Conservation (phyloP, 2,797 vertebrate genomes). For the Chromis chromis region DNA sequence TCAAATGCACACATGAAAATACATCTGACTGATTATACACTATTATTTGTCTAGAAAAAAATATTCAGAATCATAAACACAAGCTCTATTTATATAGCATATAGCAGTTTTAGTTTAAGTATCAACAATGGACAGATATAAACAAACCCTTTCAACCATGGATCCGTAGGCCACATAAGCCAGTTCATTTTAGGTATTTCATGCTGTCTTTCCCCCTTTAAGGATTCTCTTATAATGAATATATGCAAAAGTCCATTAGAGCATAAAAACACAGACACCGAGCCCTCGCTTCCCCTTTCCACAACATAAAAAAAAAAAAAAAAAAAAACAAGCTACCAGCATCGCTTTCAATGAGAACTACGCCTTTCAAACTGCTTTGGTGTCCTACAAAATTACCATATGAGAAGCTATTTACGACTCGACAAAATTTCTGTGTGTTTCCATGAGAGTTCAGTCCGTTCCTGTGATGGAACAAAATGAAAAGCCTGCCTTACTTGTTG, state of each 20-base stretch:
- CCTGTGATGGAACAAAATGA: constrained; percentile 91
- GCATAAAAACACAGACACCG: constrained; percentile 73
- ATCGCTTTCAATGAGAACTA: constrained; percentile 81
- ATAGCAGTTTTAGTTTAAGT: constrained; percentile 47
- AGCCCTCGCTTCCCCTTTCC: constrained; percentile 66
- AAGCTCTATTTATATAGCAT: constrained; percentile 64
- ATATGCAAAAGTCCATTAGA: constrained; percentile 81
- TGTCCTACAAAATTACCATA: constrained; percentile 91
- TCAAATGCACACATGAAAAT: neutral
- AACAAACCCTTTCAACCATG: constrained; percentile 60
- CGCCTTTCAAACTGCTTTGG: constrained; percentile 87
- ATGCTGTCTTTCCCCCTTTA: constrained; percentile 59
- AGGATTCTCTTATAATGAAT: constrained; percentile 76
- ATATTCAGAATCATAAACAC: constrained; percentile 42
- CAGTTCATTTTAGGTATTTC: constrained; percentile 51
- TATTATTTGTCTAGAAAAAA: neutral
- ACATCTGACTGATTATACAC: neutral
- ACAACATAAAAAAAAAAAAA: constrained; percentile 58
- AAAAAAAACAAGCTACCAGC: constrained; percentile 65
- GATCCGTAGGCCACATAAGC: constrained; percentile 32
- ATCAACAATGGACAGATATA: constrained; percentile 53
- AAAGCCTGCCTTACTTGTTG: constrained; percentile 96
- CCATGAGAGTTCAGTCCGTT: constrained; percentile 91
- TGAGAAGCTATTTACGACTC: constrained; percentile 91
- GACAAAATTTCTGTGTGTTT: constrained; percentile 91